Base-by-base conservation (phyloP, 2,113 vertebrate genomes). In the Hippocampus mohnikei region DNA sequence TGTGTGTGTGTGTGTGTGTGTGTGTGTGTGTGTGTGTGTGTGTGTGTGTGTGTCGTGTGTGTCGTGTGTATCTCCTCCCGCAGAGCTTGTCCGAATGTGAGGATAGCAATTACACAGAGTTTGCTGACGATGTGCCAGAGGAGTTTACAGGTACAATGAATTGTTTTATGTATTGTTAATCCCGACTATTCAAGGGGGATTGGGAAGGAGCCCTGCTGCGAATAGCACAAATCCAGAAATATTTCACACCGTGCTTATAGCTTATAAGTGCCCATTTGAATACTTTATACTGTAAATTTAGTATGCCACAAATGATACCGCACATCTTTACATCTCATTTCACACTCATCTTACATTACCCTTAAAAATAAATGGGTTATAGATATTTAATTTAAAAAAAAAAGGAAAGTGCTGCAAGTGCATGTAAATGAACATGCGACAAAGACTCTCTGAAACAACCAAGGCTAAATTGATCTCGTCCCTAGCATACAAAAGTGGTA, bases 81-180 rank as follows among this genome's bases (percentile, higher is more conserved):
- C 79, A 93, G 92, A 88, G 74, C 77, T 52, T 86, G 69, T 92
- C 91, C 16, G 92, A 93, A 78, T 90, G 89, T 33, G 91, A 92
- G n/a, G 92, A 93, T 77, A 67, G 85, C 73, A 70, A 82, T 77
- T 90, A 88, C 75, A 2, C 73, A 8, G 91, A 92, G 27, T 82
- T 52, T 55, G 55, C 68, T 58, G 91, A 90, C 33, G 41, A 64
- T 0, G 8, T 58, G 29, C 71, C 73, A 23, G 87, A 84, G 52
- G 75, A 5, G 62, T 84, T 80, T 77, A 83, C 78, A 89, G 91
- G 91, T 93, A 88, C 69, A 65, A 46, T 48, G 23, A 65, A 16
- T 5, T 16, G 41, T 46, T 46, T 46, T 33, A 18, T 33, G 15
- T 60, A 58, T 25, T 27, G 55, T 25, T 27, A 13, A 23, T 11